Evolutionary conservation across 2,888 invertebrate genomes (phyloP), one percentile per base, ranked within the genome.

Genomic region (Oxystoma pomonae): DNA sequence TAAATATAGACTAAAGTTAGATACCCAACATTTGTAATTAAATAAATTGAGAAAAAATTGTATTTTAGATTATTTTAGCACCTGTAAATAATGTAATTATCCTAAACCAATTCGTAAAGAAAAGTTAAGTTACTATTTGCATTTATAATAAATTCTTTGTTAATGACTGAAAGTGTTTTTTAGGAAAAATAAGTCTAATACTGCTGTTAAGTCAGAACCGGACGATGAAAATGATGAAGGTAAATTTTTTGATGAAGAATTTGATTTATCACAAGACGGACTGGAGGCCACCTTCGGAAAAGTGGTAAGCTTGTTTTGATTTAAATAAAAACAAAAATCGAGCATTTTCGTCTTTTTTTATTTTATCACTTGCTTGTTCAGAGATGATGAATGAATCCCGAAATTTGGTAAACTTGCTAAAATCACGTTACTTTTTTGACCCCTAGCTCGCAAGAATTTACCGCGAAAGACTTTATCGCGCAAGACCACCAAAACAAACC

Each of bases 101-200:
- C 35, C 3, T 35, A 7, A 7, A 3, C 35, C 35, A 35, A 35
- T 35, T 35, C 12, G 35, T 35, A 35, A 12, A 35, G 5, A 35
- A 35, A 35, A 35, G 35, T 35, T 35, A 35, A 35, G 35, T 35
- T 35, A 35, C 3, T 35, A 35, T 35, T 35, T 35, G 12, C 12
- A 12, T 35, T 35, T 35, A 7, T 35, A 35, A 12, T 35, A n/a
- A n/a, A n/a, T n/a, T n/a, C 12, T 3, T 35, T 35, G 35, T 35
- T 35, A 35, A 7, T 35, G 12, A 35, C 12, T 7, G 12, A 35
- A 35, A 7, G 12, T 12, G 35, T 7, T 35, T 35, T 35, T 35
- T 35, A 35, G 59, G 59, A 22, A 53, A 59, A 53, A 52, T 52
- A 53, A 53, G 59, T 59, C 18, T 52, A 19, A 21, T 21, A 22